phyloP scores from a whole-genome alignment of 2,888 invertebrate genomes.

The Drosophila mayaguana region DNA sequence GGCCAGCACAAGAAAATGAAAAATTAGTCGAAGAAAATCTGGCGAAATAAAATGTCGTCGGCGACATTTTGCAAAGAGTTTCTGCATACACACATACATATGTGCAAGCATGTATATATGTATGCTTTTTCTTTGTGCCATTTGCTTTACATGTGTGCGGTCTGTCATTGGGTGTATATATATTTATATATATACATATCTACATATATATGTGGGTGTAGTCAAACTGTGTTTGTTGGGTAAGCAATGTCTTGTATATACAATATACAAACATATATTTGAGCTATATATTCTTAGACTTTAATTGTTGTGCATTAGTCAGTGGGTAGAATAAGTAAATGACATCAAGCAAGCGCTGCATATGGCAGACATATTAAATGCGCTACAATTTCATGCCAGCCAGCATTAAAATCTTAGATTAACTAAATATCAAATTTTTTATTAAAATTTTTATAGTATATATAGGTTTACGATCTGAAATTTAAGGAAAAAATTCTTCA shows the following conservation, averaged over 20 bases:
- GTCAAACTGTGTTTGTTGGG: constrained; percentile 3
- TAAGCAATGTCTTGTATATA: constrained; percentile 15
- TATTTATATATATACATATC: neutral
- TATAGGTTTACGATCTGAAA: too few relatives aligned
- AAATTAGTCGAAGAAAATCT: constrained; percentile 83
- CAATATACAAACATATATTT: constrained; percentile 14
- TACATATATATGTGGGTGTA: constrained; percentile 23
- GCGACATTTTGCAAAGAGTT: constrained; percentile 82
- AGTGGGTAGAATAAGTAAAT: constrained; percentile 42
- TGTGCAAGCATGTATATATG: neutral
- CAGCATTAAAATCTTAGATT: neutral
- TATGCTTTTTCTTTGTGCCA: constrained; percentile 6
- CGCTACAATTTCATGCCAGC: constrained; percentile 5
- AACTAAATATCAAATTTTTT: too few relatives aligned
- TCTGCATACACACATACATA: neutral
- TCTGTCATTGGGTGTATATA: constrained; percentile 39
- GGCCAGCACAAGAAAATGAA: constrained; percentile 78
- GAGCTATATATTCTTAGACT: constrained; percentile 36
- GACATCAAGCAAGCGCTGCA: neutral
- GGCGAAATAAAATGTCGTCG: constrained; percentile 85
- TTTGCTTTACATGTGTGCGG: constrained; percentile 38
- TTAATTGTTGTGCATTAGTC: constrained; percentile 76
- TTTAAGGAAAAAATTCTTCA: too few relatives aligned
- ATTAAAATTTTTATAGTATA: too few relatives aligned
- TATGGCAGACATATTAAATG: constrained; percentile 2